Conservation (phyloP, 2,797 vertebrate genomes). For the Gastrophryne carolinensis region DNA sequence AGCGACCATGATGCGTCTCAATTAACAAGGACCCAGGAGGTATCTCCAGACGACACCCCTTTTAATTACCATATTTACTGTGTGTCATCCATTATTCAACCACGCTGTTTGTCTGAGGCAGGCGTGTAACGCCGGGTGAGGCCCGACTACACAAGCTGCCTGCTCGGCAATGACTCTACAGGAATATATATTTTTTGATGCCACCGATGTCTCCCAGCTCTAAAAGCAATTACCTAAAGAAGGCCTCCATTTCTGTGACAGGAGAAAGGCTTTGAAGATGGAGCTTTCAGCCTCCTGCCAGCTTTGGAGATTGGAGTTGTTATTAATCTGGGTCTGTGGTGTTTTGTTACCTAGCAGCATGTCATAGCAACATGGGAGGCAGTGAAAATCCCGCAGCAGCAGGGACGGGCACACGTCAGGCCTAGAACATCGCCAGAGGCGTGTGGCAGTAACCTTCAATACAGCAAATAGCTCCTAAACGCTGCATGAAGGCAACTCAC, state of each 20-base stretch:
- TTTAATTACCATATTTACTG: conserved; percentile 65
- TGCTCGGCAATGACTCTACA: conserved; percentile 34
- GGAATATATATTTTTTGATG: background rate
- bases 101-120: conserved; percentile 49
- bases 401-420: conserved; percentile 28
- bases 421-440: too few relatives aligned
- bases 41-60: conserved; percentile 56
- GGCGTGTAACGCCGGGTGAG: background rate
- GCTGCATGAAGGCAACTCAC: too few relatives aligned
- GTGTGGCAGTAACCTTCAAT: too few relatives aligned
- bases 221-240: background rate
- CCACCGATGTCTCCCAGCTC: background rate
- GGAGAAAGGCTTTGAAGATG: background rate
- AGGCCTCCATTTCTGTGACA: background rate
- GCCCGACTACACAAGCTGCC: background rate
- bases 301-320: conserved; percentile 52
- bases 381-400: conserved; percentile 58
- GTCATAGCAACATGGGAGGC: conserved; percentile 68
- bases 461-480: too few relatives aligned
- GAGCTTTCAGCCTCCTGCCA: background rate
- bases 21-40: conserved; percentile 61
- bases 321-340: conserved; percentile 55
- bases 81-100: conserved; percentile 59
- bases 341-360: conserved; percentile 74
- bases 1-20: conserved; percentile 52